Base-by-base conservation (phyloP, 2,113 vertebrate species). In the Brachionichthys hirsutus region DNA sequence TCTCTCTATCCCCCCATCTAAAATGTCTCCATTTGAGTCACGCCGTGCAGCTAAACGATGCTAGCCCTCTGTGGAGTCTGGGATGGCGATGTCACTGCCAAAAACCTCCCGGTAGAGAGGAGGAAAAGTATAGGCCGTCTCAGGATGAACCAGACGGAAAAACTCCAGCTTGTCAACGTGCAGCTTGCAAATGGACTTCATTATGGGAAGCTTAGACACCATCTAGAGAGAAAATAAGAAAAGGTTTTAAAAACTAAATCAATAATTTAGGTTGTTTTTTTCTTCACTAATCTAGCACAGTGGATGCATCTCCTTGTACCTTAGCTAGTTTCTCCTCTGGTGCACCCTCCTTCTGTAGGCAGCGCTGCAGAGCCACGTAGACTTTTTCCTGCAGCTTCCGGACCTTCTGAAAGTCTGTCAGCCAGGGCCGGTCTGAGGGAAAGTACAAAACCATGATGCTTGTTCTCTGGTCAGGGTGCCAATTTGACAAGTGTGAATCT, bases 101-200 rank as follows among this genome's bases (percentile, higher is more conserved):
- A 96, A 96, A 9, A 96, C 94, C 66, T 96, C 94, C 53, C 93
- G 90, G 18, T 95, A 96, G 56, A 96, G 92, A 1, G 94, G 93
- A 0, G 94, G 94, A 57, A 96, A 95, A 62, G 85, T 91, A 67
- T 91, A 91, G 3, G 92, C 94, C 0, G 92, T 96, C 73, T 96
- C 93, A 0, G 94, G 94, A 77, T 96, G 94, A 57, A 95, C 81
- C 55, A 96, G 89, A 1, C 89, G 92, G 88, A 96, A 95, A 84
- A 95, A 95, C 73, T 94, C 93, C 88, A 96, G 88, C 83, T 96
- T 95, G 83, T 95, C 94, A 51, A 94, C 90, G 87, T 96, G 94
- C 50, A 95, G 93, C 74, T 93, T 94, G 82, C 94, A 95, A 63
- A 96, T 95, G 11, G 93, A 94, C 86, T 93, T 95, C 93, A 96